Conservation (phyloP, 2,797 vertebrate genomes). For the Chelonia mydas region DNA sequence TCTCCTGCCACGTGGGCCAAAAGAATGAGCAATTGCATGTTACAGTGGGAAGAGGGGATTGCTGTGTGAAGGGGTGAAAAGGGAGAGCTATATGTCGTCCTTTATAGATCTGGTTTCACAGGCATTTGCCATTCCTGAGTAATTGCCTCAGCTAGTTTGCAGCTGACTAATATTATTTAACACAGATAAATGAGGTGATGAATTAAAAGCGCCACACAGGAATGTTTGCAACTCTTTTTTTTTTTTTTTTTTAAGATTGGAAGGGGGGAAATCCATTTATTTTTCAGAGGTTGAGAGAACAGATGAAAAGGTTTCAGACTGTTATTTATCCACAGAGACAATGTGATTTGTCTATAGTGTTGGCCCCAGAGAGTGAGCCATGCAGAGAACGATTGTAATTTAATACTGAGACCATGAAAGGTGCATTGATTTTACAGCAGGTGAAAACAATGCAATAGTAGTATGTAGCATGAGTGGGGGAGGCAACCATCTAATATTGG, state of each 20-base stretch:
- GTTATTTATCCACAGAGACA: conserved; percentile 19
- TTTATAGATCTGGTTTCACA: conserved; percentile 24
- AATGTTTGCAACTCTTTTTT: conserved; percentile 19
- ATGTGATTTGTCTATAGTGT: conserved; percentile 45
- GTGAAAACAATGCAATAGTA: conserved; percentile 72
- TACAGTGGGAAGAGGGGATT: background rate
- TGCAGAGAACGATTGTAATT: conserved; percentile 69
- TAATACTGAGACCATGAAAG: conserved; percentile 69
- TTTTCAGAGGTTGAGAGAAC: conserved; percentile 8
- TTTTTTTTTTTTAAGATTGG: background rate
- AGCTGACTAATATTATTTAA: background rate
- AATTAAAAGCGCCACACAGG: background rate
- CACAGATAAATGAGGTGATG: conserved; percentile 33
- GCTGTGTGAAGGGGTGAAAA: background rate
- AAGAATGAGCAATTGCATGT: background rate
- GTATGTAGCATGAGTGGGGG: conserved; percentile 41
- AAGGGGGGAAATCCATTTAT: background rate
- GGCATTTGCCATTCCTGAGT: background rate
- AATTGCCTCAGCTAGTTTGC: conserved; percentile 29
- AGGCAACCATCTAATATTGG: conserved; percentile 67
- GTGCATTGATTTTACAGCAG: conserved; percentile 77
- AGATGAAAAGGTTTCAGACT: conserved; percentile 37
- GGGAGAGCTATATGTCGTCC: background rate
- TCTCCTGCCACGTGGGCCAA: background rate
- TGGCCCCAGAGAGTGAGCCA: conserved; percentile 28